Conservation (phyloP, 2,797 vertebrate species). For the Tadarida brasiliensis region DNA sequence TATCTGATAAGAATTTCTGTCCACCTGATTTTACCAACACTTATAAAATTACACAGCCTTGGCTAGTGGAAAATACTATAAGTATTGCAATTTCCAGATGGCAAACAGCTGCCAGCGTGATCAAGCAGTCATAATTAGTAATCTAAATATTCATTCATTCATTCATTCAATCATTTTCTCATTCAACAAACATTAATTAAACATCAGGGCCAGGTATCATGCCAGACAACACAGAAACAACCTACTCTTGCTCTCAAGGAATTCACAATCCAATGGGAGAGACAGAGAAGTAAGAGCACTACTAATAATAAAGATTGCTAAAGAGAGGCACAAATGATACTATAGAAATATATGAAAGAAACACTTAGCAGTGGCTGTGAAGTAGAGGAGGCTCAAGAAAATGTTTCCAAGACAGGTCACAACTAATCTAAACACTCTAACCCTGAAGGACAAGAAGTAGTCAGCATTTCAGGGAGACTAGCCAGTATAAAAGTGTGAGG, state of each 20-base stretch:
- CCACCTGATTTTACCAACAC: slow-evolving; percentile 27
- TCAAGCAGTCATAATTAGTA: slow-evolving; percentile 36
- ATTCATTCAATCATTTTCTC: slow-evolving; percentile 33
- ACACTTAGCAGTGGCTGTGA: neutral
- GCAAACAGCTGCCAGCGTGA: neutral
- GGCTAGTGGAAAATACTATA: slow-evolving; percentile 22
- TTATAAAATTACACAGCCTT: slow-evolving; percentile 35
- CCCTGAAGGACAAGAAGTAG: slow-evolving; percentile 9
- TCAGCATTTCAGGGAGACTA: slow-evolving; percentile 49
- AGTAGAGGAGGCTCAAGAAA: slow-evolving; percentile 40
- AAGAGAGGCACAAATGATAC: slow-evolving; percentile 2
- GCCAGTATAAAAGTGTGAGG: neutral
- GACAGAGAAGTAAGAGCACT: slow-evolving; percentile 28
- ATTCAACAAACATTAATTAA: slow-evolving; percentile 19
- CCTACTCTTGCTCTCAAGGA: neutral
- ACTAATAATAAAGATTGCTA: slow-evolving; percentile 7
- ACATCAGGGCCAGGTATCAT: neutral
- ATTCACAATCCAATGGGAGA: neutral
- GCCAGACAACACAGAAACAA: neutral
- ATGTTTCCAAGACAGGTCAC: neutral
- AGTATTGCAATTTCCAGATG: slow-evolving; percentile 39
- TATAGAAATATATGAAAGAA: slow-evolving; percentile 48
- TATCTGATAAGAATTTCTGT: slow-evolving; percentile 46
- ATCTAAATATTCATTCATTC: neutral
- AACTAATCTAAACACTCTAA: slow-evolving; percentile 39